These are phyloP conservation scores for Globodera ellingtonae DNA, from an alignment of 1,140 invertebrate species.

Conservation along the genomic window DNA sequence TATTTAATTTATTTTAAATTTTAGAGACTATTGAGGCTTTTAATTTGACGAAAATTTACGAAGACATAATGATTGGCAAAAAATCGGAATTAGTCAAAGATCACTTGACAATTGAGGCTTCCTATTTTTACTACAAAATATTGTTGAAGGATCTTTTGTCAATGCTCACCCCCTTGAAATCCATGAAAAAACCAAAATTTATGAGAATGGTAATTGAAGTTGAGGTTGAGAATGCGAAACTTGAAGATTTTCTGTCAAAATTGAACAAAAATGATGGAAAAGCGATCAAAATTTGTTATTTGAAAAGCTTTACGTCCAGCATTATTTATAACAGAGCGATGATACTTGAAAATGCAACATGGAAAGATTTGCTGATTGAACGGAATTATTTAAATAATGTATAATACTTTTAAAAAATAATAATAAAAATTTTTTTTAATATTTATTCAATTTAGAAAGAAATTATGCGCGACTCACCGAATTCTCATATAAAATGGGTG, in stretches of 20 bases:
- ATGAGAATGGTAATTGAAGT: neutral
- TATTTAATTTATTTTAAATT: neutral
- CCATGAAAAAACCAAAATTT: neutral
- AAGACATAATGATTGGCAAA: neutral
- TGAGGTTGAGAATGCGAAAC: neutral
- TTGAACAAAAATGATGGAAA: neutral
- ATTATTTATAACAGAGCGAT: neutral
- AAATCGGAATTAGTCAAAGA: neutral
- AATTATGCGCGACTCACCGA: no score
- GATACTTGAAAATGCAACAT: neutral
- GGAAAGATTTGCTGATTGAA: no score
- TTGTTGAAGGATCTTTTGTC: neutral
- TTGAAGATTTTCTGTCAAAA: neutral
- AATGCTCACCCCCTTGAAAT: neutral
- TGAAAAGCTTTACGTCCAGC: neutral
- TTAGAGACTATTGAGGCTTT: neutral
- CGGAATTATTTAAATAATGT: no score
- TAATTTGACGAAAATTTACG: neutral
- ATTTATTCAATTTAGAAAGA: no score
- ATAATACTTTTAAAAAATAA: no score
- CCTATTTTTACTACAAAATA: neutral
- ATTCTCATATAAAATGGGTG: no score
- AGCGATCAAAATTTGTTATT: neutral
- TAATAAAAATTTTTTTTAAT: no score
- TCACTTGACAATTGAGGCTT: neutral